phyloP scores from a whole-genome alignment of 2,797 vertebrate genomes.

The Novumbra hubbsi region DNA sequence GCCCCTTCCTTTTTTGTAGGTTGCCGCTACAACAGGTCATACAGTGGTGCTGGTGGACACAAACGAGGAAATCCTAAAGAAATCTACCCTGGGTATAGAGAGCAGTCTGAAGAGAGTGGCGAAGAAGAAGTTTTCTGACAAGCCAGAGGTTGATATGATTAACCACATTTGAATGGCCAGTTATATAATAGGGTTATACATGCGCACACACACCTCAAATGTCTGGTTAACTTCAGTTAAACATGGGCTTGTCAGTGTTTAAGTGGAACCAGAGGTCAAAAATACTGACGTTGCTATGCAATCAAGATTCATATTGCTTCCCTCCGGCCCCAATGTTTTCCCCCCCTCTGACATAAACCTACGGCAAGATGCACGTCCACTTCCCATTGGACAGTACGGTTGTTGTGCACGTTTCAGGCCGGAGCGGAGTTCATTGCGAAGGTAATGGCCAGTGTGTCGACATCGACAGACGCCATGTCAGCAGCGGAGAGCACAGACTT shows the following conservation, averaged over 20 bases:
- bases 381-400: background rate
- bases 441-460: conserved; percentile 80
- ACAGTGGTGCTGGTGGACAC: conserved; percentile 91
- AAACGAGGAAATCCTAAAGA: conserved; percentile 86
- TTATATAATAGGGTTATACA: too few relatives aligned
- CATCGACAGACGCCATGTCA: conserved; percentile 78
- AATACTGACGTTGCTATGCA: too few relatives aligned
- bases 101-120: conserved; percentile 85
- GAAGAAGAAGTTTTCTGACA: conserved; percentile 96
- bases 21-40: conserved; percentile 90
- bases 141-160: conserved; percentile 81
- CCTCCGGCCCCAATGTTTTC: too few relatives aligned
- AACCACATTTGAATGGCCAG: too few relatives aligned
- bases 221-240: too few relatives aligned
- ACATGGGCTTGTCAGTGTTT: too few relatives aligned
- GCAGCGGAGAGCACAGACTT: conserved; percentile 84
- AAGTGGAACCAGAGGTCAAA: too few relatives aligned
- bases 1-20: conserved; percentile 58
- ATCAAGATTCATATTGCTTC: too few relatives aligned
- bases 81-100: conserved; percentile 84
- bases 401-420: conserved; percentile 72
- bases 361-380: too few relatives aligned
- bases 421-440: conserved; percentile 86
- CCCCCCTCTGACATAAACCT: too few relatives aligned
- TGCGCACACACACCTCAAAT: too few relatives aligned